Base-by-base conservation (phyloP, 2,888 invertebrate genomes). In the Drosophila meridiana region DNA sequence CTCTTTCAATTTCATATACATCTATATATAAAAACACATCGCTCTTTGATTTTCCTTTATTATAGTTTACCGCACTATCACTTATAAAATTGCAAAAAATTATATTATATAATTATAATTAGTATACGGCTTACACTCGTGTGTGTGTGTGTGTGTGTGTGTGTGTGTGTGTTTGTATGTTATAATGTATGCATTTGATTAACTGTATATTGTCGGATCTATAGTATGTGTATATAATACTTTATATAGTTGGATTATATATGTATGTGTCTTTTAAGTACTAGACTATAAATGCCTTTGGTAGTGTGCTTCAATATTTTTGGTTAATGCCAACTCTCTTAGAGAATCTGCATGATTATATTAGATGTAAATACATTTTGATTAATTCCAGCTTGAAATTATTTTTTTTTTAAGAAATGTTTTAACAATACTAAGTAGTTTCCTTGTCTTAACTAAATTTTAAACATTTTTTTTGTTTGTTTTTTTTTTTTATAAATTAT, bases 131-230 rank as follows among this genome's bases (percentile, higher is more conserved):
- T 55, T 30, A 55, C 69, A 65, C 47, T 45, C 36, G 30, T 59
- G 9, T 62, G 40, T 9, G 9, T 20, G 43, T 20, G 4, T 43
- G 9, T n/a, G 1, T 20, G 9, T 43, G 57, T 20, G 47, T 61
- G 57, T 73, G n/a, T n/a, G 43, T 20, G 4, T 43, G 9, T n/a
- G 1, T 20, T 20, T 43, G 57, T 20, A 50, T 61, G 57, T 73
- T 72, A 69, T 48, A 63, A 69, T 70, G 38, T 63, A 79, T 87
- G 79, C 72, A 71, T 88, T 90, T 89, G 87, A 85, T 91, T 92
- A 91, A 77, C 58, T 74, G 64, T 82, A 91, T 91, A 92, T 92
- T 91, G 92, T 92, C 91, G 78, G 65, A 86, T 92, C 86, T 83
- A 91, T 83, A 77, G 81, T 90, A 56, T 73, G 83, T 75, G 83